Conservation (phyloP, 1,140 invertebrate species). For the Drosophila teissieri region DNA sequence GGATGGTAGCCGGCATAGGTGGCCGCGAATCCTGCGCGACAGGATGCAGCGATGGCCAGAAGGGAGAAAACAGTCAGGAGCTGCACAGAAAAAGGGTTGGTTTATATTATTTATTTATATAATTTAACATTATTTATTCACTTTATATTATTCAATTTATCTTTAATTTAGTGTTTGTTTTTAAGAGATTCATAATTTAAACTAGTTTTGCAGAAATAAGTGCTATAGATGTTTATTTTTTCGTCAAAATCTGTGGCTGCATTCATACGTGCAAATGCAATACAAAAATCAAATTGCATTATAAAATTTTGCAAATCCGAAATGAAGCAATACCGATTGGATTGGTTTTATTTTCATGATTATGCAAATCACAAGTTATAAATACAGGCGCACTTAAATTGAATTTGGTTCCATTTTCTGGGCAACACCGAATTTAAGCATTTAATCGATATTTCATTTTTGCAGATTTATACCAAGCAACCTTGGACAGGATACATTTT, state of each 20-base stretch:
- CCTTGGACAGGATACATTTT: no score
- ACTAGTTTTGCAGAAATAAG: background rate
- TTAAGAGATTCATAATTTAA: background rate
- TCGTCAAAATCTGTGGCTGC: no score
- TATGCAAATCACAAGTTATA: constrained; percentile 1
- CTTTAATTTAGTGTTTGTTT: no score
- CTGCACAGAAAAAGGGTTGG: constrained; percentile 17
- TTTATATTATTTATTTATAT: no score
- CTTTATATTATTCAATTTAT: no score
- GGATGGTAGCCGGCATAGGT: constrained; percentile 73
- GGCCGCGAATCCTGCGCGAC: constrained; percentile 69
- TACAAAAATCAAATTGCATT: background rate
- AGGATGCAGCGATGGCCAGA: constrained; percentile 57
- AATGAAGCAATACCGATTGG: background rate
- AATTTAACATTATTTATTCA: no score
- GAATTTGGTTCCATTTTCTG: background rate
- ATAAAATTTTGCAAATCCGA: background rate
- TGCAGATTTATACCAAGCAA: no score
- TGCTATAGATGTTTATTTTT: no score
- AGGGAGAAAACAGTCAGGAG: constrained; percentile 54
- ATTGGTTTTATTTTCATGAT: constrained; percentile 5
- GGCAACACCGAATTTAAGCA: background rate
- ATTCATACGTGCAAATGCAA: background rate
- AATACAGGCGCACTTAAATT: background rate
- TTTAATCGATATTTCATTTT: background rate